Base-by-base conservation (phyloP, 1,140 invertebrate species). In the Pseudomyrmex sp. region DNA sequence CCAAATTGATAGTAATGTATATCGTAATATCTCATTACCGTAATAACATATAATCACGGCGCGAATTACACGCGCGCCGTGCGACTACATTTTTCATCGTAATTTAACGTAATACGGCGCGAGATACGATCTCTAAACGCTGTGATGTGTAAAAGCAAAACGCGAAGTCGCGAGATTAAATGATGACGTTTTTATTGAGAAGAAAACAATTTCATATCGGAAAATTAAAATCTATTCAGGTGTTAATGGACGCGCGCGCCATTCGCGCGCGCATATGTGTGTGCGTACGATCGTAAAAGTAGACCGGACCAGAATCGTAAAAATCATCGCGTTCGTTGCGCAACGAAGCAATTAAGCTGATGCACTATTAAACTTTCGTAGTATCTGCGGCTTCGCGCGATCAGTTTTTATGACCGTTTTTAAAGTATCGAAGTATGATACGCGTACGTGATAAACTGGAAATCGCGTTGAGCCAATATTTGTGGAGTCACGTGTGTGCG, bases 401-500 rank as follows among this genome's bases (percentile, higher is more conserved):
- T 70, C 44, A 12, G 23, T 12, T 70, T 48, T 80, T 35, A 59
- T 5, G 35, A 1, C n/a, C 20, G 20, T 61, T 70, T 44, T 20
- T 50, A 15, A 61, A 59, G 44, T 59, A 48, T 48, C 35, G 26
- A 70, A 20, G 26, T 3, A n/a, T 15, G 54, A 69, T 69, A 56
- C 48, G 15, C 12, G 76, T 18, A 48, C 35, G 10, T 70, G 50
- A 79, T 59, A 70, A 70, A 58, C 59, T 61, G 35, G 44, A 72
- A 80, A 80, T 80, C 44, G 54, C 9, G 46, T n/a, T 72, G 65
- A 80, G 59, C n/a, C 63, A 68, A 77, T 56, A 80, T 80, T 80
- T 70, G 54, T 59, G 12, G 13, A 80, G 50, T 12, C 48, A 12
- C 2, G n/a, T 44, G 54, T 8, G 65, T 8, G 65, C 54, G 20